Evolutionary conservation across 35 echinoderm and acorn worm species (phyloP), one percentile per base, ranked within the genome.

Genomic region (Apostichopus californicus): DNA sequence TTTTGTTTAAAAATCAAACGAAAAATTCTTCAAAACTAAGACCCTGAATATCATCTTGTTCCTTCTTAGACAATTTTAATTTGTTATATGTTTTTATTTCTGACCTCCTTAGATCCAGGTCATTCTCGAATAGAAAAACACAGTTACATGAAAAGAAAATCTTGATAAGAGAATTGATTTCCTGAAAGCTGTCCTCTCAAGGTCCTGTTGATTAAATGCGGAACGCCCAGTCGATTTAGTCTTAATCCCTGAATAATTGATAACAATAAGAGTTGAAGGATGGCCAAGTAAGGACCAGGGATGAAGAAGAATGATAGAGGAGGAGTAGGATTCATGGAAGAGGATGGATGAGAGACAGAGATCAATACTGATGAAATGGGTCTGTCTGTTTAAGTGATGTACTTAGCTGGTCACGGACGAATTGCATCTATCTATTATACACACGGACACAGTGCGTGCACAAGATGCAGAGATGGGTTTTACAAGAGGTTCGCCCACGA

Each of bases 241-340:
- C 11, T 12, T 56, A 83, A 83, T 83, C 80, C 80, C 15, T 83
- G 80, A 83, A 83, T 83, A 83, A 83, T 83, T 83, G 80, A 83
- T 55, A 83, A 83, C 80, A 83, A 83, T 55, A 83, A 56, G 55
- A 4, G 80, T 83, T 83, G 80, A 83, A 83, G 80, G 80, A 54
- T 83, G 80, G 13, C 17, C 25, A 52, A 55, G 7, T 13, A 83
- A 15, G 34, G 55, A 83, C 80, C 6, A 55, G 80, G 17, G 55
- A 83, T 83, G 80, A 83, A 83, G 80, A 56, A 54, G 80, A 83
- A 56, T 17, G 52, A 83, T 56, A 15, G 17, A 55, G 80, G 55
- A 54, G 79, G 46, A 46, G 80, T 83, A 54, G 79, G 18, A 46
- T 46, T 83, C 26, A 83, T 54, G 34, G 55, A 10, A 17, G 80